Conservation (phyloP, 2,888 invertebrate genomes). For the Eilema depressum region DNA sequence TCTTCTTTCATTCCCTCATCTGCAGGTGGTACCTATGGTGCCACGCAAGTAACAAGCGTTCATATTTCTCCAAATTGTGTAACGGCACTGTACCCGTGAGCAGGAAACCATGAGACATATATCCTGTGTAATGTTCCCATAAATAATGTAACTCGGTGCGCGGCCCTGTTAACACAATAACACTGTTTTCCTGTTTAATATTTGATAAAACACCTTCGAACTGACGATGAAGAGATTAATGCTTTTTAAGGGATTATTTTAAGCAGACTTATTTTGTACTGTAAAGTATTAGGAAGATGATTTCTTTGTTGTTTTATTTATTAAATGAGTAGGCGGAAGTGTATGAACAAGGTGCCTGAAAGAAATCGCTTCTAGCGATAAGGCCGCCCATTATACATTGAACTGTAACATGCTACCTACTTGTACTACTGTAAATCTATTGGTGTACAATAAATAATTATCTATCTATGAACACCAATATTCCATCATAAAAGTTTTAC, state of each 20-base stretch:
- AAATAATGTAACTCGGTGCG: slow-evolving; percentile 12
- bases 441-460: too few relatives aligned
- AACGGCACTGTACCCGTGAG: background rate
- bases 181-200: slow-evolving; percentile 15
- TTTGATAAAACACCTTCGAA: slow-evolving; percentile 10
- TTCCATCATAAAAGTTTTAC: background rate
- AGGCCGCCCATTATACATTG: too few relatives aligned
- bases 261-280: background rate
- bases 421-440: too few relatives aligned
- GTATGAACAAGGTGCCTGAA: too few relatives aligned
- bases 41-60: background rate
- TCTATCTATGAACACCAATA: background rate
- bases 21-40: background rate
- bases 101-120: background rate
- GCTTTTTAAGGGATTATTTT: background rate
- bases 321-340: background rate
- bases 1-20: background rate
- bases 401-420: too few relatives aligned
- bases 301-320: background rate
- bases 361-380: too few relatives aligned
- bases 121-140: slow-evolving; percentile 3
- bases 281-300: background rate
- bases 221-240: slow-evolving; percentile 10
- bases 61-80: background rate
- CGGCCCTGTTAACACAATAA: slow-evolving; percentile 10